phyloP scores from a whole-genome alignment of 2,113 vertebrate species.

The Clarias batrachus region DNA sequence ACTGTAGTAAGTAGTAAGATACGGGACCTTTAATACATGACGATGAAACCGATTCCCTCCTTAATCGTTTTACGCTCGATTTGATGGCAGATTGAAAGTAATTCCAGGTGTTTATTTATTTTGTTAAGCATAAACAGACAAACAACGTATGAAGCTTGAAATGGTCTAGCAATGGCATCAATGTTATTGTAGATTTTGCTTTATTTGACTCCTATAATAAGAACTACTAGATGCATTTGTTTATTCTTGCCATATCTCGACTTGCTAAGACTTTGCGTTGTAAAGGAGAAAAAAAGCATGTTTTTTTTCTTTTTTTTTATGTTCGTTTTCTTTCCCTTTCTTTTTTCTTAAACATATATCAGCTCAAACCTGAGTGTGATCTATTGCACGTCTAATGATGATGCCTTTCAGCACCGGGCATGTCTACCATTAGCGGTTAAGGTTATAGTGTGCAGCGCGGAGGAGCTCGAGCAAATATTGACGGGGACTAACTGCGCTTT shows the following conservation, averaged over 20 bases:
- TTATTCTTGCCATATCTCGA: neutral
- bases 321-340: neutral
- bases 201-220: neutral
- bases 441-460: neutral
- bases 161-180: neutral
- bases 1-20: no score
- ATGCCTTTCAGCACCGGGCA: slow-evolving; percentile 2
- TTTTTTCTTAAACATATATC: slow-evolving; percentile 26
- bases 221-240: neutral
- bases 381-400: slow-evolving; percentile 7
- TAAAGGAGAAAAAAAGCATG: neutral
- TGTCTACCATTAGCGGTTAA: slow-evolving; percentile 17
- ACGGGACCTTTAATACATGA: no score
- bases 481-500: slow-evolving; percentile 24
- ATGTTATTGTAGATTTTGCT: neutral
- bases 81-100: neutral
- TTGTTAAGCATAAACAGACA: no score
- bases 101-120: no score
- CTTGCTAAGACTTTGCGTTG: neutral
- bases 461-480: slow-evolving; percentile 43
- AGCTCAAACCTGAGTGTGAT: neutral
- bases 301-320: no score
- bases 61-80: neutral
- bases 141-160: neutral
- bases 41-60: neutral